Conservation (phyloP, 2,888 invertebrate genomes). For the Sepioteuthis lessoniana region DNA sequence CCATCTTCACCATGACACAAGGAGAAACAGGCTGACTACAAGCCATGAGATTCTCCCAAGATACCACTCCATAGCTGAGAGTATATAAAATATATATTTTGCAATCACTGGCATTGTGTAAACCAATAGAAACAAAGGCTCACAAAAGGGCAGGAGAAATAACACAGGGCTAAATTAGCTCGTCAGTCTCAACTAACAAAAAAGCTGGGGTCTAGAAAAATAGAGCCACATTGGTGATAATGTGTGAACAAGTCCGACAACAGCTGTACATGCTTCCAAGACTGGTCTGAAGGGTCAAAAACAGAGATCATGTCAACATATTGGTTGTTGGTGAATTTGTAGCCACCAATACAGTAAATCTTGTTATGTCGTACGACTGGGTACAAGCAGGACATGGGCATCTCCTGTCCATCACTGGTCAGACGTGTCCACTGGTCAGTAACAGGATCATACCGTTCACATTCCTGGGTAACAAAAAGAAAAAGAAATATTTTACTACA, state of each 20-base stretch:
- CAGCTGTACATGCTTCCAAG: conserved; percentile 23
- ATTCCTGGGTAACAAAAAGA: not conserved
- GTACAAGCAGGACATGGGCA: conserved; percentile 42
- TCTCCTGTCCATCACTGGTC: conserved; percentile 36
- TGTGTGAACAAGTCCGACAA: conserved; percentile 35
- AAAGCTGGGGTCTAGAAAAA: conserved; percentile 37
- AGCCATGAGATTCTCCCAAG: not conserved
- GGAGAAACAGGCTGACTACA: not conserved
- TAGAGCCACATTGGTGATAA: conserved; percentile 42
- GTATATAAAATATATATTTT: not conserved
- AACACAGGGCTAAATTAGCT: not conserved
- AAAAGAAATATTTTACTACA: not conserved
- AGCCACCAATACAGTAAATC: conserved; percentile 42
- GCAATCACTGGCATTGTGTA: not conserved
- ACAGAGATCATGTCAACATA: conserved; percentile 44
- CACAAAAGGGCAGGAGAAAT: not conserved
- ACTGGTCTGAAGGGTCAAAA: conserved; percentile 39
- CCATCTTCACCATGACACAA: not conserved
- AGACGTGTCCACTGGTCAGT: conserved; percentile 43
- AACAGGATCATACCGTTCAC: conserved; percentile 34
- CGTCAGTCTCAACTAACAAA: conserved; percentile 39
- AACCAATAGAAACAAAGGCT: not conserved
- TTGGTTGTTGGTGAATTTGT: conserved; percentile 42
- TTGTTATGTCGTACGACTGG: conserved; percentile 42
- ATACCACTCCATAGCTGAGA: not conserved